phyloP scores from a whole-genome alignment of 2,888 invertebrate species.

The Machimus rusticus region DNA sequence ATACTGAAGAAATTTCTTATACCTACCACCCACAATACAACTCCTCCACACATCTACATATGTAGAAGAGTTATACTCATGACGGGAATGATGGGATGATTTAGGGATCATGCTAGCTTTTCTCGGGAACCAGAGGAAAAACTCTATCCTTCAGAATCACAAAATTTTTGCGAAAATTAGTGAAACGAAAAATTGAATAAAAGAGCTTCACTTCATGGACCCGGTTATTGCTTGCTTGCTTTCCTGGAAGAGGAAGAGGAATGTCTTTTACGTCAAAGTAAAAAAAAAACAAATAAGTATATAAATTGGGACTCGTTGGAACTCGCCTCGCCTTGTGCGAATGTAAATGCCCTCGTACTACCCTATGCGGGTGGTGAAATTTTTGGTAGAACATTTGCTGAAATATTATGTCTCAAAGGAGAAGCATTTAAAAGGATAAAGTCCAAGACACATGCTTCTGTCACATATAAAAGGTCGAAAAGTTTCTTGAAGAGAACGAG shows the following conservation, averaged over 20 bases:
- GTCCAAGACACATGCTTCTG: neutral
- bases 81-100: neutral
- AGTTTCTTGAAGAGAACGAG: neutral
- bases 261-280: neutral
- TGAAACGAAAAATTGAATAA: neutral
- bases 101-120: neutral
- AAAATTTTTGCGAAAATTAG: neutral
- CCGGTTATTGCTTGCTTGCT: neutral
- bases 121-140: neutral
- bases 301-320: neutral
- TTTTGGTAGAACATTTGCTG: neutral
- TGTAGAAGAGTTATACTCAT: neutral
- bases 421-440: neutral
- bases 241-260: neutral
- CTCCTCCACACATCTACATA: neutral
- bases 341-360: neutral
- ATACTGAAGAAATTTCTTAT: neutral
- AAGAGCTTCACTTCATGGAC: neutral
- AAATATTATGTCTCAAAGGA: neutral
- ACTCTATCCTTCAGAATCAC: neutral
- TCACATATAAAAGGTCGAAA: neutral
- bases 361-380: neutral
- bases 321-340: neutral
- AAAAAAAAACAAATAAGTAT: neutral
- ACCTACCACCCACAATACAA: neutral